phyloP scores from a whole-genome alignment of 2,888 invertebrate genomes.

The Maniola hyperantus region DNA sequence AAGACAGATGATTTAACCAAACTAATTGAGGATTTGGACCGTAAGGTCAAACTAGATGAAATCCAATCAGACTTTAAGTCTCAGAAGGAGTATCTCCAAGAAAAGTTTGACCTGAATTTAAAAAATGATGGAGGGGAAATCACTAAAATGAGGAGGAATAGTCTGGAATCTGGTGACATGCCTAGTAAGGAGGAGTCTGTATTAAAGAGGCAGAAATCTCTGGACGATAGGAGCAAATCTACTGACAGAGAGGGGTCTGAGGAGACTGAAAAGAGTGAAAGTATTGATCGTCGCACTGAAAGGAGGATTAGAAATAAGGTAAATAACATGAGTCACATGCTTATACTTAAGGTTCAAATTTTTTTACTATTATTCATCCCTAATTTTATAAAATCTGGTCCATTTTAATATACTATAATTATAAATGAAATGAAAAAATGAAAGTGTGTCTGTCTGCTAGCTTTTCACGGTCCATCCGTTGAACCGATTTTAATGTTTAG shows the following conservation, averaged over 20 bases:
- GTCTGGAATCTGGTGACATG: constrained; percentile 66
- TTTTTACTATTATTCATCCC: neutral
- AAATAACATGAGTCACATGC: constrained; percentile 32
- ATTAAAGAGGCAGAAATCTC: constrained; percentile 80
- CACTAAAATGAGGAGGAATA: constrained; percentile 63
- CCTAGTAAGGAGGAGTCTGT: constrained; percentile 60
- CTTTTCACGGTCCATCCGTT: too few relatives aligned
- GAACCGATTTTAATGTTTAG: too few relatives aligned
- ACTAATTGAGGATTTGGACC: constrained; percentile 74
- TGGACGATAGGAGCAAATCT: constrained; percentile 81
- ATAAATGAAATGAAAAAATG: too few relatives aligned
- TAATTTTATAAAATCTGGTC: neutral
- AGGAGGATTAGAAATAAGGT: constrained; percentile 87
- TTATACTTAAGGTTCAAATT: neutral
- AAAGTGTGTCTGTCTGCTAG: too few relatives aligned
- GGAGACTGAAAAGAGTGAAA: constrained; percentile 77
- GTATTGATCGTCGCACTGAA: constrained; percentile 82
- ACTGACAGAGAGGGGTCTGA: constrained; percentile 80
- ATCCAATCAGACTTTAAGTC: constrained; percentile 46
- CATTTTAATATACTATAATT: neutral
- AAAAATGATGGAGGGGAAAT: constrained; percentile 44
- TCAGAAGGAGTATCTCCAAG: constrained; percentile 65
- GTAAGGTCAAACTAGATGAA: constrained; percentile 66
- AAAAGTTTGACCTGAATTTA: constrained; percentile 44
- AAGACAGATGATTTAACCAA: constrained; percentile 76